A percentile compares a stretch with the other conserved stretches of the same genome.
Conservation (phyloP, 1,140 invertebrate species). For the Heliconius hermathena region DNA sequence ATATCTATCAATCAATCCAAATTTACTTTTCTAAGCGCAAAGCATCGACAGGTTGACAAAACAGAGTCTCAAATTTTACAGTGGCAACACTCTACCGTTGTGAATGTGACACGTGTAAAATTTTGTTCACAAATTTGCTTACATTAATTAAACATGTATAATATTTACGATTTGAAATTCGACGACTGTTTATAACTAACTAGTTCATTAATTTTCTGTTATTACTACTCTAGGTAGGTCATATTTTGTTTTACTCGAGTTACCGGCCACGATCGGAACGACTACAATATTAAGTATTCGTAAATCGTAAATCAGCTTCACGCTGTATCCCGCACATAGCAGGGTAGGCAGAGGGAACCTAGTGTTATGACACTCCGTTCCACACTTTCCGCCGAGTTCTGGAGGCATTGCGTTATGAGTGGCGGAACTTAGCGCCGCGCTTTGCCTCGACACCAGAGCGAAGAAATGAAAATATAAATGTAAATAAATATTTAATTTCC, state of each 20-base stretch:
- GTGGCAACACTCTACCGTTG: constrained; percentile 11
- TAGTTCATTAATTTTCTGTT: neutral
- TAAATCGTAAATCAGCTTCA: too few relatives aligned
- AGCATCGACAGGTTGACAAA: constrained; percentile 25
- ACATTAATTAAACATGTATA: neutral
- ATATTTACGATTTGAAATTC: neutral
- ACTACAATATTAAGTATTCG: neutral
- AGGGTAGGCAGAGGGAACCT: too few relatives aligned
- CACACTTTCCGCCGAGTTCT: too few relatives aligned
- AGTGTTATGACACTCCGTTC: too few relatives aligned
- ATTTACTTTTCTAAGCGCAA: constrained; percentile 9
- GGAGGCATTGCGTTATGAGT: too few relatives aligned
- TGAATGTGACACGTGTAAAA: constrained; percentile 32
- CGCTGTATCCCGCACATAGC: too few relatives aligned
- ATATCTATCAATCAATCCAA: constrained; percentile 19
- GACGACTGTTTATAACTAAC: neutral
- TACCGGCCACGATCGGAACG: neutral
- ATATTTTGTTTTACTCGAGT: constrained; percentile 3
- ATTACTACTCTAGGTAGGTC: neutral
- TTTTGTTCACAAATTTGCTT: constrained; percentile 24
- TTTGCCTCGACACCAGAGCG: too few relatives aligned
- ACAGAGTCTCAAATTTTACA: constrained; percentile 31
- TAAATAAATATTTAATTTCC: too few relatives aligned
- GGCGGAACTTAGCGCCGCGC: too few relatives aligned
- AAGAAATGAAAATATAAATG: too few relatives aligned